Evolutionary conservation across 2,113 vertebrate species (phyloP).

Genomic region (Pituophis catenifer): DNA sequence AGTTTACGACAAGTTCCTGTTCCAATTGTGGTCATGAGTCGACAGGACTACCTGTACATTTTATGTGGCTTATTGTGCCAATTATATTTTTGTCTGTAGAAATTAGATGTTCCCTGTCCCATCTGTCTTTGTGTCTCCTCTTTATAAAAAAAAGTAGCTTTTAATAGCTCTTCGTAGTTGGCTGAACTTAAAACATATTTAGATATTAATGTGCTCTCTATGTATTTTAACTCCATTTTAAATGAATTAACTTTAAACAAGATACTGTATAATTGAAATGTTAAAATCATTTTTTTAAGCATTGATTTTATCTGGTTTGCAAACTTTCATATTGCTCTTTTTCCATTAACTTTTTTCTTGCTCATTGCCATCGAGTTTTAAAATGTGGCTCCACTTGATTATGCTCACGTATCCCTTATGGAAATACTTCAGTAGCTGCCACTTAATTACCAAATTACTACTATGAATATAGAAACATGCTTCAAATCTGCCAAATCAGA

Average conservation of each 20-base stretch:
- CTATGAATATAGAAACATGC: background rate
- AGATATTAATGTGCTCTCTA: background rate
- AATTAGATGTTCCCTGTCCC: background rate
- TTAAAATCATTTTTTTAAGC: background rate
- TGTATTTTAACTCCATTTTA: background rate
- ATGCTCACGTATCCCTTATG: constrained; percentile 6
- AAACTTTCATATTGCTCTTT: background rate
- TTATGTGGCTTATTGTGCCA: background rate
- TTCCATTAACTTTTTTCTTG: background rate
- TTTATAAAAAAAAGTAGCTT: background rate
- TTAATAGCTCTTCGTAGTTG: background rate
- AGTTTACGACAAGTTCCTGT: background rate
- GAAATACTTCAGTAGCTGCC: constrained; percentile 5
- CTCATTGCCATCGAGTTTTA: background rate
- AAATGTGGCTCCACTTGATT: constrained; percentile 15
- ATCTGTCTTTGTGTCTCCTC: background rate
- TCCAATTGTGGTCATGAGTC: background rate
- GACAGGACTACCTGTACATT: background rate
- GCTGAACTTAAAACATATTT: background rate
- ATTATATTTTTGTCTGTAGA: background rate
- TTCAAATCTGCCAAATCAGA: background rate
- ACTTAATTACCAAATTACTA: constrained; percentile 5
- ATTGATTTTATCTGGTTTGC: background rate
- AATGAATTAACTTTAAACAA: background rate
- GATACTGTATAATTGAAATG: background rate